Evolutionary conservation across 2,888 invertebrate species (phyloP), one percentile per base, ranked within the genome.

Genomic region (Andrena marginata): DNA sequence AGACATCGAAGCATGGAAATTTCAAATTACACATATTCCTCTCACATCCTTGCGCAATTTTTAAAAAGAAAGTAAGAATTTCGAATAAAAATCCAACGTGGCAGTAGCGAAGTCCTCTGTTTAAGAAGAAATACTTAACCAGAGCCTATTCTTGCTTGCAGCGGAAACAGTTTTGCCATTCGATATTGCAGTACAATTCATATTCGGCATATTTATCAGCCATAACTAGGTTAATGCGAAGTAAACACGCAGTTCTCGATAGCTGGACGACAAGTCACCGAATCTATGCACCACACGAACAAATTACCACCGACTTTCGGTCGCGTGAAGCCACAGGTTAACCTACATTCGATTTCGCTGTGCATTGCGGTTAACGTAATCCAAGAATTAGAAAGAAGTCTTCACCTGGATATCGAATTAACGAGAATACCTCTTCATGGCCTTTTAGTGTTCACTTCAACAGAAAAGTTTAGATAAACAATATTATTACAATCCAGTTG

Each of bases 331-430:
- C 89, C 85, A 23, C 89, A 80, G 69, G 70, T 78, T 84, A 84
- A 78, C 82, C 88, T 82, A 86, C 80, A 89, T 90, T 83, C 70
- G 77, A 87, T 80, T 85, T 84, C 77, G 29, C 74, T 80, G 26
- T 35, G 69, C 31, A 63, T 79, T 82, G 83, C 79, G 77, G 82
- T 80, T 79, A 83, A 26, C 77, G 83, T 86, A 89, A 87, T 82
- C 78, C 82, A 82, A 83, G 80, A 83, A 77, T 82, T 69, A 48
- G 80, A 79, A 74, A 76, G 67, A 82, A 51, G 63, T 84, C 74
- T 35, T 63, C 59, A 31, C 13, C 20, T 73, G 70, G 75, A 26
- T 56, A 56, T 70, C 76, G 54, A 74, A 69, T 77, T 72, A 64
- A 70, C 65, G 63, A 62, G 82, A 82, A 79, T 76, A 31, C 35